Conservation (phyloP, 2,797 vertebrate genomes). For the Pseudochirops cupreus region DNA sequence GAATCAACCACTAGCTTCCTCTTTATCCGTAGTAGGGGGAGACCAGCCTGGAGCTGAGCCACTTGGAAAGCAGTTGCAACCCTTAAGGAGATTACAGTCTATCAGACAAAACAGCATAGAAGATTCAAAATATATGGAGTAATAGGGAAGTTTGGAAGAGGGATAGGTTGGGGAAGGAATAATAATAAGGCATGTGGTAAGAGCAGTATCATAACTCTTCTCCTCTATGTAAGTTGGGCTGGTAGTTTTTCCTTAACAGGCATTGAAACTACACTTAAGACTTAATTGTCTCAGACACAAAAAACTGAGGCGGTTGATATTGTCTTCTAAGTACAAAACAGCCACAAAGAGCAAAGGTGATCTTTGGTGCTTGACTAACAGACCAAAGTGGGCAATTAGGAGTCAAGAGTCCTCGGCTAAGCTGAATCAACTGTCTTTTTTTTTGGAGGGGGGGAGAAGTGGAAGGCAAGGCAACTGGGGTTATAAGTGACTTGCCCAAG, state of each 20-base stretch:
- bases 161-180: background rate
- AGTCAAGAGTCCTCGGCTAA: background rate
- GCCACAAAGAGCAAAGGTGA: background rate
- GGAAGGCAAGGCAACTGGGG: no score
- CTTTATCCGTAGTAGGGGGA: background rate
- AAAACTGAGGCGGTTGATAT: background rate
- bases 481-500: no score
- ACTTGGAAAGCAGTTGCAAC: background rate
- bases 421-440: background rate
- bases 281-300: background rate
- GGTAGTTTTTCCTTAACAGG: background rate
- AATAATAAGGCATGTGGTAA: background rate
- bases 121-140: background rate
- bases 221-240: background rate
- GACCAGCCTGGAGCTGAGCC: background rate
- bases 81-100: background rate
- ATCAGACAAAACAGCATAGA: background rate
- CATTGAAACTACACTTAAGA: background rate
- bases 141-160: background rate
- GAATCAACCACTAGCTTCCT: background rate
- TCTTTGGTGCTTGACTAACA: background rate
- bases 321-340: background rate
- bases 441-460: no score
- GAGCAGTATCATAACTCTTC: background rate
- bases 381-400: background rate